Conservation (phyloP, 2,888 invertebrate genomes). For the Coremacera marginata region DNA sequence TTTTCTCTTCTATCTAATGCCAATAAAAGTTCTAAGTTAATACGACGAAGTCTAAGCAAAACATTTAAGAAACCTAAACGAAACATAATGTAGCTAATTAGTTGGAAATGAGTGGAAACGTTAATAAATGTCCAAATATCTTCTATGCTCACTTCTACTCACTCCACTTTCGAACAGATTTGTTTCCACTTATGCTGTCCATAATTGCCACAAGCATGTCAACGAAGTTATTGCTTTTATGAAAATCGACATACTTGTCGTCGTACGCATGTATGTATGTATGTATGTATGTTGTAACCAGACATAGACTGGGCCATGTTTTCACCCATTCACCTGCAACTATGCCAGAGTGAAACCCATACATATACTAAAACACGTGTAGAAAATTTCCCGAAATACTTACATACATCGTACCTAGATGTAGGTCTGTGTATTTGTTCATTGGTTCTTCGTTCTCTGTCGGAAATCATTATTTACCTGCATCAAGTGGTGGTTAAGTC, state of each 20-base stretch:
- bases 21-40: too few species aligned
- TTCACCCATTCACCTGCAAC: background rate
- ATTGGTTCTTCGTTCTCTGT: background rate
- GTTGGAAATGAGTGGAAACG: too few species aligned
- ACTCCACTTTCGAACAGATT: conserved; percentile 26
- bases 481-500: conserved; percentile 39
- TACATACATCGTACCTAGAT: background rate
- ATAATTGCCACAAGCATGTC: conserved; percentile 67
- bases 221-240: conserved; percentile 65
- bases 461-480: conserved; percentile 43
- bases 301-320: background rate
- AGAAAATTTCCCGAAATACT: conserved; percentile 14
- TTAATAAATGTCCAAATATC: too few species aligned
- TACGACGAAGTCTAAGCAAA: too few species aligned
- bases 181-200: conserved; percentile 65
- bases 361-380: conserved; percentile 11
- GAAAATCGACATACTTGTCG: conserved; percentile 38
- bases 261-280: conserved; percentile 5
- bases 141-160: background rate
- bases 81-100: too few species aligned
- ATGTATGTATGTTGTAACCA: background rate
- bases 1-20: too few species aligned
- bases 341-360: conserved; percentile 1
- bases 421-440: background rate
- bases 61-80: too few species aligned